These are phyloP conservation scores for Chalcis sispes DNA, from an alignment of 2,888 invertebrate species.

Conservation along the genomic window DNA sequence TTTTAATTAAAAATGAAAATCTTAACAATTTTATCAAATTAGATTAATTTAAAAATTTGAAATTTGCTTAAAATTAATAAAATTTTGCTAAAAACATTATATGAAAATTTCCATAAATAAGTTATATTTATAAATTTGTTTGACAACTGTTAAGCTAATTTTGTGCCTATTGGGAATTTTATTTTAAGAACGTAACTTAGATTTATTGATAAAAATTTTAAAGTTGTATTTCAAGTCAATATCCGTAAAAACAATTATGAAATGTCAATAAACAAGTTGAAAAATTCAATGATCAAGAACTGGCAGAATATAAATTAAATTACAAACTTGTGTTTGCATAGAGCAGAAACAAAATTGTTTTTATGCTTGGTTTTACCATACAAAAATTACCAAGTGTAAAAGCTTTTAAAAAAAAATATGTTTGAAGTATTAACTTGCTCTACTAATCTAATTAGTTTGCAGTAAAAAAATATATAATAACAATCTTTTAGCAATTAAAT, in stretches of 20 bases:
- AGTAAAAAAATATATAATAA: slow-evolving; percentile 7
- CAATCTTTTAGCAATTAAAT: slow-evolving; percentile 29
- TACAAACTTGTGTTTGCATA: slow-evolving; percentile 25
- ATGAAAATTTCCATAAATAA: slow-evolving; percentile 5
- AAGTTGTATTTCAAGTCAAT: slow-evolving; percentile 41
- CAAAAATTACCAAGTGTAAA: slow-evolving; percentile 16
- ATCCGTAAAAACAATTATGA: slow-evolving; percentile 31
- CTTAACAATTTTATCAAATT: neutral
- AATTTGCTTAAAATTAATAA: slow-evolving; percentile 2
- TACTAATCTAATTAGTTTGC: too few relatives aligned
- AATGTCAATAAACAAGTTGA: slow-evolving; percentile 42
- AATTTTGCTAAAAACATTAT: neutral
- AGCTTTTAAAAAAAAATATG: too few relatives aligned
- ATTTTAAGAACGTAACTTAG: slow-evolving; percentile 4
- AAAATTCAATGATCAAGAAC: slow-evolving; percentile 22
- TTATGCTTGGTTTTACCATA: slow-evolving; percentile 21
- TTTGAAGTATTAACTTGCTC: too few relatives aligned
- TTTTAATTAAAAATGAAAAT: neutral
- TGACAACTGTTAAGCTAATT: neutral
- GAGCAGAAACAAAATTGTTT: slow-evolving; percentile 8
- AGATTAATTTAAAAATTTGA: neutral
- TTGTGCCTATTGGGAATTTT: slow-evolving; percentile 40
- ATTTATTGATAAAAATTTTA: slow-evolving; percentile 31
- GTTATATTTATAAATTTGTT: neutral
- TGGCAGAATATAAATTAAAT: slow-evolving; percentile 29